Evolutionary conservation across 2,888 invertebrate genomes (phyloP), one percentile per base, ranked within the genome.

Genomic region (Myathropa florea): DNA sequence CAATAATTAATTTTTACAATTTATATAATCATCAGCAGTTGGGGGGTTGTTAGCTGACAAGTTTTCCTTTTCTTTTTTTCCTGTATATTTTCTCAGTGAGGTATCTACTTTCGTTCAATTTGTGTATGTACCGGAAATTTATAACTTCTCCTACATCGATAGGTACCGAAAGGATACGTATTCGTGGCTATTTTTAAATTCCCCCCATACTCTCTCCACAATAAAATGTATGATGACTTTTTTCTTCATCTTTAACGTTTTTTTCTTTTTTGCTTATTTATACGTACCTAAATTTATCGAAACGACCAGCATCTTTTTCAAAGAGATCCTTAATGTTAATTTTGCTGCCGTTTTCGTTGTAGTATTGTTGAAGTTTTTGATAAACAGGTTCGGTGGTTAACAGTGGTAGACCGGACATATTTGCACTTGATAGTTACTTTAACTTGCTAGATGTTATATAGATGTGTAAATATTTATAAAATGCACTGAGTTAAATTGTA

Each of bases 241-340:
- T n/a, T 46, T 6, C 33, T 33, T 33, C 33, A 57, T 23, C 21
- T 55, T 23, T 23, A 57, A 12, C 10, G 4, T 14, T 0, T 26
- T 55, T 55, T 55, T 60, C 28, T 67, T 72, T 28, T 33, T 46
- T 68, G 4, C 14, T 12, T 21, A 0, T 18, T 46, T 18, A 7
- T 46, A 84, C 89, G 91, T 93, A 98, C 98, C 97, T 98, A 94
- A 95, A 98, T 92, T 97, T 97, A 68, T 96, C 94, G 91, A 99
- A 99, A 83, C 99, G 95, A 33, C 95, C 93, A 0, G 96, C 93
- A 93, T 99, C 97, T 89, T 95, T 93, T 88, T 95, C 94, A 91
- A 99, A 99, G 89, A 98, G 93, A 88, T 97, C 94, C 88, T 95
- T 94, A 90, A 99, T 97, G 90, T 97, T 96, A 59, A 99, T 94